A percentile compares a stretch with the other conserved stretches of the same genome.
Evolutionary conservation across 2,797 vertebrate genomes (phyloP).

Genomic region (Cossypha caffra): DNA sequence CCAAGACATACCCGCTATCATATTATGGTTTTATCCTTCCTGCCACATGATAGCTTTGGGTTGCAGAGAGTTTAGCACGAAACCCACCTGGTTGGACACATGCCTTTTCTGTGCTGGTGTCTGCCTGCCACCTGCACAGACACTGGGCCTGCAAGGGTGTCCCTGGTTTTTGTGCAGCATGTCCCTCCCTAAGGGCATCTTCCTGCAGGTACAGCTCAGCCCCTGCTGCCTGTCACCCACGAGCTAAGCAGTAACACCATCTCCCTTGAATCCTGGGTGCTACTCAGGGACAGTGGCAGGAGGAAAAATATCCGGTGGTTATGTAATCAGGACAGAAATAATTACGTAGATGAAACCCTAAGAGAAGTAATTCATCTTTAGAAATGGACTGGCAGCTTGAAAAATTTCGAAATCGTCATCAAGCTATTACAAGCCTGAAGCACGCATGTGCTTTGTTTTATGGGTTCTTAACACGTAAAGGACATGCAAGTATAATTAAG

Average conservation of each 20-base stretch:
- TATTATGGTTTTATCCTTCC: background rate
- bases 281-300: background rate
- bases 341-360: constrained; percentile 74
- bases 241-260: background rate
- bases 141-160: fast-evolving
- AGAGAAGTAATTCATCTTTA: constrained; percentile 74
- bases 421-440: constrained; percentile 65
- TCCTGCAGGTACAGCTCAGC: background rate
- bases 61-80: background rate
- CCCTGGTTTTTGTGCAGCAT: fast-evolving
- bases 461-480: constrained; percentile 60
- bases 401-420: constrained; percentile 79
- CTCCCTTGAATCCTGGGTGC: background rate
- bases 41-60: background rate
- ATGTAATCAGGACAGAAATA: constrained; percentile 75
- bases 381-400: constrained; percentile 74
- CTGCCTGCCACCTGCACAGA: background rate
- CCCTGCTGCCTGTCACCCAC: background rate
- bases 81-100: background rate
- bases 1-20: no score
- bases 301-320: constrained; percentile 71
- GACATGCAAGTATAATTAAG: constrained; percentile 67
- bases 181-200: background rate
- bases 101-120: background rate
- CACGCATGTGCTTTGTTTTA: constrained; percentile 61